Conservation (phyloP, 2,797 vertebrate genomes). For the Rhadinocentrus ornatus region DNA sequence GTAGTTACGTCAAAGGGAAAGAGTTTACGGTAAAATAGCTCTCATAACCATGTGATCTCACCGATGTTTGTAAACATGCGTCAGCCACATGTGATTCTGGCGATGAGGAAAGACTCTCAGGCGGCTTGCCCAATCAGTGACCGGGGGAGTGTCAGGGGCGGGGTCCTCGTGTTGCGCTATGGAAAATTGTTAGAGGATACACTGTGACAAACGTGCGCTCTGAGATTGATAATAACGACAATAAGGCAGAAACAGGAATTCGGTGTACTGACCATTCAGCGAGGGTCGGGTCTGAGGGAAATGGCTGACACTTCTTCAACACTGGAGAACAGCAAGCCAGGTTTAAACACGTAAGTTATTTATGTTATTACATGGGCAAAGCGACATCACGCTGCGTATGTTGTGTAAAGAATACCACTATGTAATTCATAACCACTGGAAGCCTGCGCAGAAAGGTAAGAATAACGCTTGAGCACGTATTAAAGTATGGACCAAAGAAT, state of each 20-base stretch:
- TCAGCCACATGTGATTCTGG: conserved; percentile 85
- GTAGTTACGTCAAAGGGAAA: conserved; percentile 62
- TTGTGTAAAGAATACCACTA: conserved; percentile 70
- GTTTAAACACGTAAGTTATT: conserved; percentile 72
- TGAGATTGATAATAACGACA: conserved; percentile 65
- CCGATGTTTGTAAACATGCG: conserved; percentile 90
- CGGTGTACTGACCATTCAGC: conserved; percentile 20
- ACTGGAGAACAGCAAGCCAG: conserved; percentile 21
- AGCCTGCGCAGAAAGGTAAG: conserved; percentile 37
- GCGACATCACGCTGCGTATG: conserved; percentile 64
- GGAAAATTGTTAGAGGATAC: conserved; percentile 80
- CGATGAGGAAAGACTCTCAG: conserved; percentile 64
- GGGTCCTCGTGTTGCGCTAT: conserved; percentile 75
- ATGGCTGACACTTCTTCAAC: conserved; percentile 5
- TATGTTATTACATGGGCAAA: conserved; percentile 38
- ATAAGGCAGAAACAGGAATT: conserved; percentile 39
- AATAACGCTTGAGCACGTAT: conserved; percentile 32
- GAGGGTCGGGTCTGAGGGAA: conserved; percentile 25
- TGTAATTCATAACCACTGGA: conserved; percentile 60
- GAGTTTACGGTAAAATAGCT: conserved; percentile 73
- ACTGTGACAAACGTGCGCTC: conserved; percentile 72
- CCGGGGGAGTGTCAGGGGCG: conserved; percentile 83
- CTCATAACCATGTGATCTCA: conserved; percentile 79
- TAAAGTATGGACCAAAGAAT: conserved; percentile 41
- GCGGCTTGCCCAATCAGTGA: conserved; percentile 67